Conservation (phyloP, 2,888 invertebrate species). For the Tiliacea citrago region DNA sequence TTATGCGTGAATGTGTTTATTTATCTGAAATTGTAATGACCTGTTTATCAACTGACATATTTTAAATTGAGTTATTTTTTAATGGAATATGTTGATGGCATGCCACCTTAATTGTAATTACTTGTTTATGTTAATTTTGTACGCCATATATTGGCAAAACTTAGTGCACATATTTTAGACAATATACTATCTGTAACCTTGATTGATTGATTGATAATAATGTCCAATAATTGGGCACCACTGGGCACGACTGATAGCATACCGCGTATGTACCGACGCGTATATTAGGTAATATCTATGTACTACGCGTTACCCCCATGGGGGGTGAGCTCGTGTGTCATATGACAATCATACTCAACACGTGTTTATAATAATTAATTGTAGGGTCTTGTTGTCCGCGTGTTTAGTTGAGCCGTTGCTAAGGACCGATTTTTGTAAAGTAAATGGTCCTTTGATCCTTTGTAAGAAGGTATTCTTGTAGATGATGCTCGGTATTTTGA, state of each 20-base stretch:
- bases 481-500: not conserved
- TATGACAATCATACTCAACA: conserved; percentile 9
- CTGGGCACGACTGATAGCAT: conserved; percentile 38
- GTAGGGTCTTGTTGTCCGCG: too few relatives aligned
- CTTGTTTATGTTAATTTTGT: too few relatives aligned
- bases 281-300: conserved; percentile 20
- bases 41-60: too few relatives aligned
- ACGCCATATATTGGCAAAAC: too few relatives aligned
- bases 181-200: too few relatives aligned
- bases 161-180: too few relatives aligned
- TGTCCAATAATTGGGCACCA: conserved; percentile 28
- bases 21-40: too few relatives aligned
- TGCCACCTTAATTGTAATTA: too few relatives aligned
- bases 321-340: conserved; percentile 27
- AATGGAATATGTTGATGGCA: too few relatives aligned
- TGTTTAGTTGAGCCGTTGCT: not conserved
- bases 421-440: not conserved
- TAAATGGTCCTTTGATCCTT: conserved; percentile 17
- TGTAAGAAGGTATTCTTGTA: not conserved
- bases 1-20: too few relatives aligned
- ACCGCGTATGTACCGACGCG: not conserved
- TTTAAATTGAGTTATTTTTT: too few relatives aligned
- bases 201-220: too few relatives aligned
- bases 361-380: conserved; percentile 15
- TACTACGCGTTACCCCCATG: conserved; percentile 20